Base-by-base conservation (phyloP, 2,797 vertebrate genomes). In the Gephyroberyx darwinii region DNA sequence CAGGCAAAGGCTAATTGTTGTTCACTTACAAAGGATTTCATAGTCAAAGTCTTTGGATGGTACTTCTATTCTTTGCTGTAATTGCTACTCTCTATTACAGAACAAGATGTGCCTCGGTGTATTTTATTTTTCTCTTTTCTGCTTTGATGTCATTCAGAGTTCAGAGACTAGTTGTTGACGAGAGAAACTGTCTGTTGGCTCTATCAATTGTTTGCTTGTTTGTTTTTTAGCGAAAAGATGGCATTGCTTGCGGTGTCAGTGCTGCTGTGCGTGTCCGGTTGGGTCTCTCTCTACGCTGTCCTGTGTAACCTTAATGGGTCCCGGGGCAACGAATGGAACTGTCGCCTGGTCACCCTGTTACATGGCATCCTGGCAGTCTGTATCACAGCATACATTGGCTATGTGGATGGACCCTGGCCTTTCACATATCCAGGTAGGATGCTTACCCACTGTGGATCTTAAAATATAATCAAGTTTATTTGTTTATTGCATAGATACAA, bases 391-490 rank as follows among this genome's bases (percentile, higher is more conserved):
- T 98, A 98, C 81, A 95, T 98, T 59, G 96, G 97, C 79, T 98
- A 98, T 71, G 94, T 98, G 47, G 96, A 98, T 16, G 97, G 97
- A 63, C 97, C 97, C 5, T 99, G 97, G 97, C 96, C 97, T 63
- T 94, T 99, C 87, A 95, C 93, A 5, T 80, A 97, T 88, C 96
- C 97, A 90, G 97, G 97, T 97, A 92, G 71, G 92, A 68, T 0
- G 0, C 41, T n/a, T 6, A 33, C 8, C 14, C 14, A 37, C 31
- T 54, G 8, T 68, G 48, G 5, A 52, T 62, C 13, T 19, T 65
- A 37, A 39, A 45, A 31, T 20, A 10, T 54, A 22, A 26, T 59
- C 19, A 17, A 8, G 7, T 51, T 12, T 31, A 10, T 8, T 51
- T 30, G 13, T n/a, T n/a, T 26, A 2, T 41, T 51, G 17, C 3